Evolutionary conservation across 2,888 invertebrate species (phyloP), one percentile per base, ranked within the genome.

Genomic region (Acanthoscelides obtectus): DNA sequence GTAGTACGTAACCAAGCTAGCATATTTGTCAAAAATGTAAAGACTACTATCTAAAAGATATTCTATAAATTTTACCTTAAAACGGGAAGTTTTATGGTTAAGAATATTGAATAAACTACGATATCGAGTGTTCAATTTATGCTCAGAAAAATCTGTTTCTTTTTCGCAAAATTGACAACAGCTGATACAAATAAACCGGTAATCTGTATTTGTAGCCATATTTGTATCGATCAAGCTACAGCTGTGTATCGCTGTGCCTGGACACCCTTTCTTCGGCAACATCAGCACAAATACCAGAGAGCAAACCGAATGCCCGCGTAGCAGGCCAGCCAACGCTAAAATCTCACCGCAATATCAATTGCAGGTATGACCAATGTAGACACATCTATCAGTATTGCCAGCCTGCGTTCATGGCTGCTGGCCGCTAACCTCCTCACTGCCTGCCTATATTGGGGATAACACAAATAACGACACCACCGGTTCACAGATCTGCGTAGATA

Each of bases 341-440:
- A 45, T 45, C 45, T 17, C 45, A 12, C 81, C 81, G 75, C 81
- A 82, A 80, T 79, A 82, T 81, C 82, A 81, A 82, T 82, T 81
- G 81, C 81, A 81, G 80, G 75, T 77, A 79, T 79, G 80, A 82
- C 82, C 82, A 78, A 80, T 81, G 81, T 80, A 81, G 80, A 82
- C 82, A 81, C 81, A 82, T 83, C 81, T 81, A 83, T 83, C 82
- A 81, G 81, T 78, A 80, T 81, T 79, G 80, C 79, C 78, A 69
- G 75, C 75, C 73, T 75, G 74, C 69, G 76, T 79, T 77, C 78
- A 76, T 77, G 45, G 45, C 25, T 25, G 25, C 25, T 25, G 25
- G 25, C 45, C 45, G 25, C 25, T 25, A 8, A 8, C 45, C 45
- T 45, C 12, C 45, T 75, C 75, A 70, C 69, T 74, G 69, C 71